Conservation (phyloP, 2,888 invertebrate species). For the Sabellastarte sp. region DNA sequence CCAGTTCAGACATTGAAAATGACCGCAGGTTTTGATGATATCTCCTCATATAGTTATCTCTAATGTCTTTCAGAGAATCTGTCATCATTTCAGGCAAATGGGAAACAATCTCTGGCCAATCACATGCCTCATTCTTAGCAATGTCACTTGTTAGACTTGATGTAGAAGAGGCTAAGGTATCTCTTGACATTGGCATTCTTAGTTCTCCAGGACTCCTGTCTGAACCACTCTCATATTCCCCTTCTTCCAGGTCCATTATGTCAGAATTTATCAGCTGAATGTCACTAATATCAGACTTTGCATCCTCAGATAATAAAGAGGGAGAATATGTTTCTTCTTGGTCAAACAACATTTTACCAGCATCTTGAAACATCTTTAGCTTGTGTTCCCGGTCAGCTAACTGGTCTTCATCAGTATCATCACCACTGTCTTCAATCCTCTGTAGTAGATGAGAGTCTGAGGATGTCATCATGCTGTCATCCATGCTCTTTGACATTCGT, state of each 20-base stretch:
- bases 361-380: background rate
- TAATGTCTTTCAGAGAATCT: background rate
- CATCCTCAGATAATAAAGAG: background rate
- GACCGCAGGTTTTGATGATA: background rate
- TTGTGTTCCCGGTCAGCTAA: background rate
- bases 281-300: background rate
- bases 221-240: background rate
- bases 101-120: background rate
- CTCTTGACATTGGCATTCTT: background rate
- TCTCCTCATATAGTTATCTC: background rate
- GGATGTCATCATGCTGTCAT: too few species aligned
- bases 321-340: background rate
- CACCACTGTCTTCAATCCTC: background rate
- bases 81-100: conserved; percentile 6
- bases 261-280: too few species aligned
- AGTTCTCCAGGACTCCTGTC: conserved; percentile 6
- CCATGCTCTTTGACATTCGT: background rate
- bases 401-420: background rate
- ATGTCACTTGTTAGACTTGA: background rate
- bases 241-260: background rate
- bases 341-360: background rate
- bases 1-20: conserved; percentile 17
- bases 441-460: too few species aligned
- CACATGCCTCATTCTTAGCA: background rate
- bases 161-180: background rate